Conservation (phyloP, 2,113 vertebrate genomes). For the Cyanoliseus patagonus region DNA sequence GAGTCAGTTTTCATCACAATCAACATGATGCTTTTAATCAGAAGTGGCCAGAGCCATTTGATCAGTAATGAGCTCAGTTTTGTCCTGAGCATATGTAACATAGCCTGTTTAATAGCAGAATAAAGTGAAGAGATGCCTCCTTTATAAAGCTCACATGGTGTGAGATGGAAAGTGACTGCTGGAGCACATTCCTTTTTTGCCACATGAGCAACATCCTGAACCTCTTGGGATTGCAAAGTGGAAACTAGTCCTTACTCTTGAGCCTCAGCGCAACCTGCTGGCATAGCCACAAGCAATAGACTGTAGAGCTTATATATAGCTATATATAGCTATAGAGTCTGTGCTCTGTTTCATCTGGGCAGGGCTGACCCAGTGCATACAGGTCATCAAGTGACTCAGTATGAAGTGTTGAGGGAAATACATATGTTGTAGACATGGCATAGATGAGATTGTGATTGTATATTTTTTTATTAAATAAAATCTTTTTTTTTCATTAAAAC, state of each 20-base stretch:
- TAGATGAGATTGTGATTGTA: background rate
- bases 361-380: background rate
- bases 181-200: background rate
- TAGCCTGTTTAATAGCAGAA: background rate
- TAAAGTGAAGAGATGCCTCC: background rate
- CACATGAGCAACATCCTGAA: background rate
- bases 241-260: background rate
- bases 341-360: background rate
- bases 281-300: background rate
- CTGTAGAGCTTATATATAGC: background rate
- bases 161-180: background rate
- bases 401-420: background rate
- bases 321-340: background rate
- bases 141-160: background rate
- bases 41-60: background rate
- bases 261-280: background rate
- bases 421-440: fast-evolving
- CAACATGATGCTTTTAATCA: background rate
- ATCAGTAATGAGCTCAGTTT: background rate
- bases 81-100: background rate
- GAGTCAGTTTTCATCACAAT: background rate
- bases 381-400: background rate
- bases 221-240: background rate
- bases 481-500: background rate
- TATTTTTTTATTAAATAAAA: background rate